phyloP scores from a whole-genome alignment of 1,140 invertebrate species.

The Drosophila obscura region DNA sequence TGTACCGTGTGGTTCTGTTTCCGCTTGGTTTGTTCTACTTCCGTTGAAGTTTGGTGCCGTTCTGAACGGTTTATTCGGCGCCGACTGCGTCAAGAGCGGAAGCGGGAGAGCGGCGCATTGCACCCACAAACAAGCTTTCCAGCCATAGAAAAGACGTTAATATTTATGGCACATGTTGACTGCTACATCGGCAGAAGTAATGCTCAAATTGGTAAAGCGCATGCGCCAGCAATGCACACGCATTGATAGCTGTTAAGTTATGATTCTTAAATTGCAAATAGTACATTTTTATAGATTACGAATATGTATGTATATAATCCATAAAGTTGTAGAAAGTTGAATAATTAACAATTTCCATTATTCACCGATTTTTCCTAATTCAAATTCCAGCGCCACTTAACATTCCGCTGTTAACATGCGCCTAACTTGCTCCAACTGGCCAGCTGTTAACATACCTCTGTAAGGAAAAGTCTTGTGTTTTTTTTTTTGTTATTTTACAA shows the following conservation, averaged over 20 bases:
- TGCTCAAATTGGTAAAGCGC: slow-evolving; percentile 44
- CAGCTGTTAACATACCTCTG: neutral
- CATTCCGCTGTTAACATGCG: slow-evolving; percentile 3
- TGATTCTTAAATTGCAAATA: neutral
- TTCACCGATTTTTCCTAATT: neutral
- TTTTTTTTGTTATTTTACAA: slow-evolving; percentile 17
- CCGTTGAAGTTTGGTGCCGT: slow-evolving; percentile 70
- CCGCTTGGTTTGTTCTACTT: slow-evolving; percentile 79
- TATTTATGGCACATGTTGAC: slow-evolving; percentile 81
- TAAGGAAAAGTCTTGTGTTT: slow-evolving; percentile 13
- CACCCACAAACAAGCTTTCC: slow-evolving; percentile 48
- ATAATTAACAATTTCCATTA: neutral
- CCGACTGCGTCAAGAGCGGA: slow-evolving; percentile 28
- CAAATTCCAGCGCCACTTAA: neutral
- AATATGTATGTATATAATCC: too few relatives aligned
- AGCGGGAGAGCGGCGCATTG: slow-evolving; percentile 15
- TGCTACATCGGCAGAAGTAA: slow-evolving; percentile 35
- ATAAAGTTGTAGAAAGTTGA: too few relatives aligned
- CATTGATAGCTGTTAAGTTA: slow-evolving; percentile 21
- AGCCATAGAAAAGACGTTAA: slow-evolving; percentile 66
- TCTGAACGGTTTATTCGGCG: slow-evolving; percentile 49
- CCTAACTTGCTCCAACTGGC: neutral
- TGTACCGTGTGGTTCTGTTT: slow-evolving; percentile 67
- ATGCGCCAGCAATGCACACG: slow-evolving; percentile 35
- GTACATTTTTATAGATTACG: neutral